phyloP scores from a whole-genome alignment of 53 echinoderm and acorn worm genomes.

The Hippasteria phrygiana region DNA sequence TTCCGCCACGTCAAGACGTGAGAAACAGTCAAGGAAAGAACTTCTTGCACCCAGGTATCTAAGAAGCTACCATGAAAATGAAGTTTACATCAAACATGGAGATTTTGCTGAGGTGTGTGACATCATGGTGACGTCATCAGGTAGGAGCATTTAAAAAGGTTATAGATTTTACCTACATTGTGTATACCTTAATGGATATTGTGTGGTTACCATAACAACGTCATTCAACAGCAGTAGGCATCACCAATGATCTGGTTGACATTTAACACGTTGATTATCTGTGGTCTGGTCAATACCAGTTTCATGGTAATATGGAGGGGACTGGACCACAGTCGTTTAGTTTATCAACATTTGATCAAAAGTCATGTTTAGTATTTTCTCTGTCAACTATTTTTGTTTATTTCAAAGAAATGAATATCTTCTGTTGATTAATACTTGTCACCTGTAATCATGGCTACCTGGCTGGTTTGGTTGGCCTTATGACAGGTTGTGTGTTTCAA shows the following conservation, averaged over 20 bases:
- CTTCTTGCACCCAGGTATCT: background rate
- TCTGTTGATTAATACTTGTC: too few relatives aligned
- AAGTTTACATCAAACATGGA: conserved; percentile 19
- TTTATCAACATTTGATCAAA: too few relatives aligned
- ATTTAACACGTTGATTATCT: too few relatives aligned
- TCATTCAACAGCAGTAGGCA: background rate
- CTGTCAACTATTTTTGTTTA: too few relatives aligned
- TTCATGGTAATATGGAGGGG: too few relatives aligned
- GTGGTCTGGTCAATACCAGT: too few relatives aligned
- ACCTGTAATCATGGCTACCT: too few relatives aligned
- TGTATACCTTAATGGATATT: background rate
- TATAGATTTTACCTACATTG: background rate
- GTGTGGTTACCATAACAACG: background rate
- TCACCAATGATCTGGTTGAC: background rate
- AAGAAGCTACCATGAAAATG: background rate
- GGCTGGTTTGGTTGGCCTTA: too few relatives aligned
- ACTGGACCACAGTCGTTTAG: too few relatives aligned
- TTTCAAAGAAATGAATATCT: too few relatives aligned
- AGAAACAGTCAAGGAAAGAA: background rate
- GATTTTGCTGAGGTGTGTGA: conserved; percentile 86
- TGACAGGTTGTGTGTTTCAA: too few relatives aligned
- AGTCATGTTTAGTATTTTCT: too few relatives aligned
- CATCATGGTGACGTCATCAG: conserved; percentile 77
- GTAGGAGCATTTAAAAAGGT: background rate
- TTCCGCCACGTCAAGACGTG: conserved; percentile 74